Conservation (phyloP, 1,140 invertebrate genomes). For the Rhagoletis pomonella region DNA sequence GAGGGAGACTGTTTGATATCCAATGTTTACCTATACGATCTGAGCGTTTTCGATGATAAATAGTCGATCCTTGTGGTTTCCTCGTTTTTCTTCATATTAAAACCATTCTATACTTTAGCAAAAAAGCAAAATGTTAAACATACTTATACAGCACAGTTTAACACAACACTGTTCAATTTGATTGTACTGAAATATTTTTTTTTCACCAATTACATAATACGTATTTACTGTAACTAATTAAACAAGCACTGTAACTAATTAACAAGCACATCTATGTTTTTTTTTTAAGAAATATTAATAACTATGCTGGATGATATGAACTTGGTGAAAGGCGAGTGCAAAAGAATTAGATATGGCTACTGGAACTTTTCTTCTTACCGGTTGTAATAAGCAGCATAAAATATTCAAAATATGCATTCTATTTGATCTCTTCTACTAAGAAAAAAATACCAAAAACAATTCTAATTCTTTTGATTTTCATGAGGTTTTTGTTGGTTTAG, state of each 20-base stretch:
- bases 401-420: too few species aligned
- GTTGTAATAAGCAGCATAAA: too few species aligned
- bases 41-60: constrained; percentile 69
- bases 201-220: neutral
- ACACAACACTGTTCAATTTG: neutral
- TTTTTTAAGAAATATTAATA: too few species aligned
- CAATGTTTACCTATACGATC: constrained; percentile 72
- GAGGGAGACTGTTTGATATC: constrained; percentile 73
- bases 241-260: too few species aligned
- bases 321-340: too few species aligned
- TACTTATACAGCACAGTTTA: neutral
- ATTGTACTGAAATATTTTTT: neutral
- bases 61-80: constrained; percentile 52
- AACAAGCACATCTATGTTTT: too few species aligned
- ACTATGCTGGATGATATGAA: too few species aligned
- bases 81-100: constrained; percentile 18
- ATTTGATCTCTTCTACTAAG: neutral
- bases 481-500: too few species aligned
- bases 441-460: neutral
- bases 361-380: too few species aligned
- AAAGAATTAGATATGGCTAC: too few species aligned
- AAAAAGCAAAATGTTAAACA: constrained; percentile 6
- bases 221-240: constrained; percentile 27
- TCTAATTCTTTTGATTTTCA: neutral
- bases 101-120: neutral